Evolutionary conservation across 2,888 invertebrate species (phyloP).

Genomic region (Drosophila planitibia): DNA sequence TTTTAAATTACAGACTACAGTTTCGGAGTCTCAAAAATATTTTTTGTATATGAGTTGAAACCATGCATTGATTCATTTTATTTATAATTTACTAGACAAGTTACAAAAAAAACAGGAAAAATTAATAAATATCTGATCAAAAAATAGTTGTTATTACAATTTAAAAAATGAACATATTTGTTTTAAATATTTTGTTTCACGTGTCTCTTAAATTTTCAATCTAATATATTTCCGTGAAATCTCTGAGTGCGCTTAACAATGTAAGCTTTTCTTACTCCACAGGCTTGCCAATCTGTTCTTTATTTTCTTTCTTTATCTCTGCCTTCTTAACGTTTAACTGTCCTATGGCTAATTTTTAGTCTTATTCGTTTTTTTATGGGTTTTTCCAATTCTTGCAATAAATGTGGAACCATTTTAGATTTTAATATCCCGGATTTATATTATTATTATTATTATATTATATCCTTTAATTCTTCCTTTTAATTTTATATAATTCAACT

Average conservation of each 20-base stretch:
- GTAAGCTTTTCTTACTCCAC: background rate
- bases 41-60: background rate
- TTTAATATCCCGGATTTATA: background rate
- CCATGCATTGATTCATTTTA: background rate
- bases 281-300: background rate
- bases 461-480: background rate
- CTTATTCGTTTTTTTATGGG: background rate
- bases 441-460: background rate
- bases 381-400: background rate
- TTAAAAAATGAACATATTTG: background rate
- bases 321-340: background rate
- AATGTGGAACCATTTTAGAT: background rate
- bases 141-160: background rate
- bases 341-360: background rate
- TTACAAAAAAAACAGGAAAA: background rate
- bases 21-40: background rate
- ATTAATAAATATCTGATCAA: background rate
- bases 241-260: background rate
- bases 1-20: background rate
- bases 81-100: background rate
- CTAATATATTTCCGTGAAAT: background rate
- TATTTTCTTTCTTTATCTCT: background rate
- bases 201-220: background rate
- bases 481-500: background rate
- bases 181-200: background rate